A percentile compares a stretch with the other conserved stretches of the same genome.
These are phyloP conservation scores for Slavum lentiscoides DNA, from an alignment of 2,888 invertebrate species.

Conservation along the genomic window DNA sequence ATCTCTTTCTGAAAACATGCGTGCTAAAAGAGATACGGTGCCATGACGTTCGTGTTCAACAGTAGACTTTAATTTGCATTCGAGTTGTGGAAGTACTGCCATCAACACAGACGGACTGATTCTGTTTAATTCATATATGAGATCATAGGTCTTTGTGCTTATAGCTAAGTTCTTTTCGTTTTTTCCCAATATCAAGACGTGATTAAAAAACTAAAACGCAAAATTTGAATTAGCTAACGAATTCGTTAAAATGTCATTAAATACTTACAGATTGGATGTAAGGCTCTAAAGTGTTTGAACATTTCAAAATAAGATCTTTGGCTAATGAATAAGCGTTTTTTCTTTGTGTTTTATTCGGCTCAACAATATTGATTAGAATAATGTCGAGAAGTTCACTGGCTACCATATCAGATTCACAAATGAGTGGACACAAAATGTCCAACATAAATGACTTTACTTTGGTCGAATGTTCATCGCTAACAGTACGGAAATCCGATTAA, in stretches of 20 bases:
- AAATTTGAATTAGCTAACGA: neutral
- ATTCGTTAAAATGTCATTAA: constrained; percentile 42
- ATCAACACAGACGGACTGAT: constrained; percentile 85
- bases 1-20: constrained; percentile 95
- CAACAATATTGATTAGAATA: constrained; percentile 90
- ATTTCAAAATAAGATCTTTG: constrained; percentile 88
- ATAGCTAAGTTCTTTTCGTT: constrained; percentile 80
- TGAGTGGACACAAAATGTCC: constrained; percentile 90
- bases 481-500: constrained; percentile 51
- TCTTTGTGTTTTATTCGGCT: constrained; percentile 86
- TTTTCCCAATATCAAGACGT: constrained; percentile 89
- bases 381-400: constrained; percentile 92
- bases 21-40: constrained; percentile 84
- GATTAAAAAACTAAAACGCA: constrained; percentile 85
- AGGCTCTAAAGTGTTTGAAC: constrained; percentile 88
- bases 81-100: constrained; percentile 89
- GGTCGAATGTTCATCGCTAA: constrained; percentile 89
- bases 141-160: constrained; percentile 85
- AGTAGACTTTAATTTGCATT: constrained; percentile 91
- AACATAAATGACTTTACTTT: constrained; percentile 97
- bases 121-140: constrained; percentile 93
- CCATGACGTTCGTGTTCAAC: constrained; percentile 85
- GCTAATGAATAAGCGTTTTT: constrained; percentile 89
- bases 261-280: constrained; percentile 86
- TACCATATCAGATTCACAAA: constrained; percentile 93